A percentile compares a stretch with the other conserved stretches of the same genome.
These are phyloP conservation scores for Monochamus saltuarius DNA, from an alignment of 1,140 invertebrate genomes.

Conservation along the genomic window DNA sequence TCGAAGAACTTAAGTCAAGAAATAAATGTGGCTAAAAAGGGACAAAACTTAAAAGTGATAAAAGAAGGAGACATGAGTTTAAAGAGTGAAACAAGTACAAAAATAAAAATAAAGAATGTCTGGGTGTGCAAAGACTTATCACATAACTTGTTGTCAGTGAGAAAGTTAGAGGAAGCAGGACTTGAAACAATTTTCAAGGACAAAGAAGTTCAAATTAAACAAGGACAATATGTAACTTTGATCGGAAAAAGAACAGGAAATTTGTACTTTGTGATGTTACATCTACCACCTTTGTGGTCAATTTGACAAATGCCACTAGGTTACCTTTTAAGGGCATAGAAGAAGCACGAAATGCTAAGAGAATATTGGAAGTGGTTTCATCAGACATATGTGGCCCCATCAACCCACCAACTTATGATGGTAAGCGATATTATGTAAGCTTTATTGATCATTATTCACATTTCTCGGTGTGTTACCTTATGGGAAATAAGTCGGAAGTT, in stretches of 20 bases:
- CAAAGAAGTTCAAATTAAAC: background rate
- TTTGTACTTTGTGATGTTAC: slow-evolving; percentile 1
- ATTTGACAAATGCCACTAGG: too few species aligned
- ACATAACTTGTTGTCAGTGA: slow-evolving; percentile 13
- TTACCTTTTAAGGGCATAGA: too few species aligned
- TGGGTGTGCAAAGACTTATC: slow-evolving; percentile 1
- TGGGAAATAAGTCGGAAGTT: slow-evolving; percentile 32
- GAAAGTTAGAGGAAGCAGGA: slow-evolving; percentile 20
- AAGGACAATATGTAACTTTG: background rate
- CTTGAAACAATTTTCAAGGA: background rate
- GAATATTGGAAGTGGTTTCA: slow-evolving; percentile 10
- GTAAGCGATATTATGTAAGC: slow-evolving; percentile 44
- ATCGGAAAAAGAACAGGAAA: slow-evolving; percentile 10
- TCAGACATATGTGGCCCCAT: slow-evolving; percentile 16
- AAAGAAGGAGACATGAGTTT: background rate
- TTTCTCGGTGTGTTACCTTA: slow-evolving; percentile 42
- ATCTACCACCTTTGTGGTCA: too few species aligned
- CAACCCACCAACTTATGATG: slow-evolving; percentile 5
- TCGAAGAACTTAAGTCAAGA: background rate
- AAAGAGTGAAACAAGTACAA: background rate
- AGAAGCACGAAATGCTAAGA: too few species aligned
- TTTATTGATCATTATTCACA: slow-evolving; percentile 49
- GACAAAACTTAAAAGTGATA: background rate
- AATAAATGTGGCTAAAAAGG: slow-evolving; percentile 1
- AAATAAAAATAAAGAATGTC: slow-evolving; percentile 9